These are phyloP conservation scores for Phasia obesa DNA, from an alignment of 2,888 invertebrate genomes.

Conservation along the genomic window DNA sequence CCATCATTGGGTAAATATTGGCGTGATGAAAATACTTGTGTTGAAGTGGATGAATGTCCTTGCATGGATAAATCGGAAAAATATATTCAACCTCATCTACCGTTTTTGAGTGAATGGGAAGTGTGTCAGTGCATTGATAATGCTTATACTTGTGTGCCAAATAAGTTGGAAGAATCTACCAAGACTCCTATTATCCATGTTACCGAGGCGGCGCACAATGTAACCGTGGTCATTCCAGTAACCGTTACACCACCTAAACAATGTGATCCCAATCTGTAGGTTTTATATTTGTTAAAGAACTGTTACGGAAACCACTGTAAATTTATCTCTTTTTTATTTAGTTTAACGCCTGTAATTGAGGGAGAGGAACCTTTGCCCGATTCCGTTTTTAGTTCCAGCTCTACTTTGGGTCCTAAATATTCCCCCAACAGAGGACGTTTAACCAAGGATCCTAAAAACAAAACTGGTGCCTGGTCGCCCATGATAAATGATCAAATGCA, in stretches of 20 bases:
- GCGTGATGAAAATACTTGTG: slow-evolving; percentile 89
- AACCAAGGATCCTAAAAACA: slow-evolving; percentile 77
- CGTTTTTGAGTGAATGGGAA: slow-evolving; percentile 84
- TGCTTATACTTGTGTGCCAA: slow-evolving; percentile 85
- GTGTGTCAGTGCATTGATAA: slow-evolving; percentile 92
- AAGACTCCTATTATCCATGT: slow-evolving; percentile 9
- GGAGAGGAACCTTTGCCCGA: slow-evolving; percentile 83
- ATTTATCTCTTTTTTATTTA: slow-evolving; percentile 58
- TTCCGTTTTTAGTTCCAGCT: slow-evolving; percentile 85
- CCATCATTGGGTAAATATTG: slow-evolving; percentile 84
- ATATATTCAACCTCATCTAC: slow-evolving; percentile 88
- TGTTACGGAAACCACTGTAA: background rate
- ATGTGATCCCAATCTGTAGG: slow-evolving; percentile 82
- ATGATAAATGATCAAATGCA: slow-evolving; percentile 85
- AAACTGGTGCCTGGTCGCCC: slow-evolving; percentile 88
- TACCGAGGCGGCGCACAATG: slow-evolving; percentile 12
- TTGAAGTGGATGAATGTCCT: slow-evolving; percentile 88
- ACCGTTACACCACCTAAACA: slow-evolving; percentile 82
- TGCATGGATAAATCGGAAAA: slow-evolving; percentile 87
- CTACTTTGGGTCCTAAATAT: slow-evolving; percentile 83
- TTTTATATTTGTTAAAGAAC: slow-evolving; percentile 1
- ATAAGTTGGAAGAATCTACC: slow-evolving; percentile 71
- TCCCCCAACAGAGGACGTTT: slow-evolving; percentile 84
- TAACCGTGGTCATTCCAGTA: slow-evolving; percentile 73
- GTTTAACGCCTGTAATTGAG: slow-evolving; percentile 82